Conservation (phyloP, 2,113 vertebrate genomes). For the Vombatus ursinus region DNA sequence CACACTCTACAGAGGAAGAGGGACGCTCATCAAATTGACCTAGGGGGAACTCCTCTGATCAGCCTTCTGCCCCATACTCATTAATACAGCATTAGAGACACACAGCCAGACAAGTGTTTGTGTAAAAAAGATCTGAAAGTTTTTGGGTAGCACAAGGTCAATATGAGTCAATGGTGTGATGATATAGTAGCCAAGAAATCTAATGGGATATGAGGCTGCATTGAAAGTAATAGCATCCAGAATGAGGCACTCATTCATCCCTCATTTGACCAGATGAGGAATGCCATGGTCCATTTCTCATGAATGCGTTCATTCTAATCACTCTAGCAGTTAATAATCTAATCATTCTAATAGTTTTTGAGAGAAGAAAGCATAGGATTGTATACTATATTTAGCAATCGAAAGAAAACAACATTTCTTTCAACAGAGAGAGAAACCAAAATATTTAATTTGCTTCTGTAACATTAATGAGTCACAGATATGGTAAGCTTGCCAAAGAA, state of each 20-base stretch:
- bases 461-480: conserved; percentile 73
- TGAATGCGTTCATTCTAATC: conserved; percentile 62
- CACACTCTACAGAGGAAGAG: background rate
- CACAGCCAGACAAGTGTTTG: conserved; percentile 40
- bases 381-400: conserved; percentile 53
- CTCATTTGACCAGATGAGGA: background rate
- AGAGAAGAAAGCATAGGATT: conserved; percentile 59
- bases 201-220: conserved; percentile 44
- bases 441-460: conserved; percentile 66
- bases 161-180: conserved; percentile 52
- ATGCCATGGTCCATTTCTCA: conserved; percentile 14
- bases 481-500: conserved; percentile 68
- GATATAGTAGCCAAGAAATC: conserved; percentile 29
- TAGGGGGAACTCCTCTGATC: background rate
- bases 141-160: conserved; percentile 50
- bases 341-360: conserved; percentile 57
- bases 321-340: background rate
- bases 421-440: conserved; percentile 70
- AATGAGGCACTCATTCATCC: background rate
- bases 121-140: conserved; percentile 48
- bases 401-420: conserved; percentile 64
- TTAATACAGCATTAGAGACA: conserved; percentile 55
- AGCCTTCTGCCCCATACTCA: background rate
- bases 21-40: background rate
- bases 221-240: conserved; percentile 38